Evolutionary conservation across 2,797 vertebrate species (phyloP).

Genomic region (Etheostoma nigrum): DNA sequence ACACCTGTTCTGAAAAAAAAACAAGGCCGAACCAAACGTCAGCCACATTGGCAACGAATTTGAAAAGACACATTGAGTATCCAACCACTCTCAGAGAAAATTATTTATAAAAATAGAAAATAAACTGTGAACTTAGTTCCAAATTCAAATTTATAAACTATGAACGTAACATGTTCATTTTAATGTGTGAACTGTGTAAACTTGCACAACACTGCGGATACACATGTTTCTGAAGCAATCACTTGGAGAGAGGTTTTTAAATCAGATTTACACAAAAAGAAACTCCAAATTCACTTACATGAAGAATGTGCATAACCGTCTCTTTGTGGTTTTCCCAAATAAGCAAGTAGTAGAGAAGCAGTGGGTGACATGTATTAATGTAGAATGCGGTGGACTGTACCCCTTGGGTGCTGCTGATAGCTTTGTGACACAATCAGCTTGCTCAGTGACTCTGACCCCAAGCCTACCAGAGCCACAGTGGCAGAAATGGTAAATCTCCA

Average conservation of each 20-base stretch:
- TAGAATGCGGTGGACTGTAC: constrained; percentile 31
- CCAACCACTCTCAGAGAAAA: too few relatives aligned
- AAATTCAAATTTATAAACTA: too few relatives aligned
- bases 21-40: too few relatives aligned
- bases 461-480: constrained; percentile 37
- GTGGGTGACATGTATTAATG: constrained; percentile 33
- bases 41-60: too few relatives aligned
- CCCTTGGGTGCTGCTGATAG: constrained; percentile 41
- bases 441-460: constrained; percentile 37
- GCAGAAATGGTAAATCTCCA: constrained; percentile 62
- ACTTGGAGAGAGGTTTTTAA: constrained; percentile 33
- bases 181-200: too few relatives aligned
- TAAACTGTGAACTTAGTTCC: too few relatives aligned
- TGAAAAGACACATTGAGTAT: too few relatives aligned
- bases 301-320: constrained; percentile 51
- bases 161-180: too few relatives aligned
- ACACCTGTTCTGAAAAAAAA: too few relatives aligned
- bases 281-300: constrained; percentile 34
- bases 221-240: constrained; percentile 24
- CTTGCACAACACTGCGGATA: too few relatives aligned
- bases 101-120: too few relatives aligned
- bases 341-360: constrained; percentile 40
- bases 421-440: constrained; percentile 46
- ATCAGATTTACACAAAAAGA: constrained; percentile 30
- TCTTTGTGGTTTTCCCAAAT: constrained; percentile 34